Conservation (phyloP, 1,140 invertebrate species). For the Sycophila sp. region DNA sequence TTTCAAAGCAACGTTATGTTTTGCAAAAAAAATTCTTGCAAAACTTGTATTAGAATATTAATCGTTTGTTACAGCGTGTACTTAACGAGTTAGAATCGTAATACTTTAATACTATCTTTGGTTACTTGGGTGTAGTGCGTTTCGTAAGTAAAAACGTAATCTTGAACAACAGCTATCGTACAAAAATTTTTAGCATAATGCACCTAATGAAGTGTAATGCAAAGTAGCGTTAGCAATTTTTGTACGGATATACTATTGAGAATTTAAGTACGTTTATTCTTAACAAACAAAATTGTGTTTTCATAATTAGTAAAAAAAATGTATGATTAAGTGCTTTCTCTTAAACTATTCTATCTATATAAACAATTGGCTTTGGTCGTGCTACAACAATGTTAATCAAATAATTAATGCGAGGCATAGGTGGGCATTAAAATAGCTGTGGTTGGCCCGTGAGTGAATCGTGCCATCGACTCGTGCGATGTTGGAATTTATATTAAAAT, state of each 20-base stretch:
- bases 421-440: not conserved
- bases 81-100: not conserved
- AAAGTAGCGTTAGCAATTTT: not conserved
- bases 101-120: not conserved
- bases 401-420: not conserved
- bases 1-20: not conserved
- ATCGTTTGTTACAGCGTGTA: not conserved
- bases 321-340: too few species aligned
- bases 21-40: not conserved
- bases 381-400: not conserved
- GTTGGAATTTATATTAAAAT: too few species aligned
- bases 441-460: not conserved
- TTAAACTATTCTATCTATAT: too few species aligned
- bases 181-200: not conserved
- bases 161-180: not conserved
- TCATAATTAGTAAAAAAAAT: too few species aligned
- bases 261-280: too few species aligned
- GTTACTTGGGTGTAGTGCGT: not conserved
- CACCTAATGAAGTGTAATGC: not conserved
- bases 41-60: not conserved
- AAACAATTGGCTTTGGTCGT: too few species aligned
- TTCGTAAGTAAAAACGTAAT: not conserved
- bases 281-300: too few species aligned
- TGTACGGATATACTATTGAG: too few species aligned
- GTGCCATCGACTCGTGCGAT: not conserved